Evolutionary conservation across 1,140 invertebrate genomes (phyloP).

Genomic region (Cydia amplana): DNA sequence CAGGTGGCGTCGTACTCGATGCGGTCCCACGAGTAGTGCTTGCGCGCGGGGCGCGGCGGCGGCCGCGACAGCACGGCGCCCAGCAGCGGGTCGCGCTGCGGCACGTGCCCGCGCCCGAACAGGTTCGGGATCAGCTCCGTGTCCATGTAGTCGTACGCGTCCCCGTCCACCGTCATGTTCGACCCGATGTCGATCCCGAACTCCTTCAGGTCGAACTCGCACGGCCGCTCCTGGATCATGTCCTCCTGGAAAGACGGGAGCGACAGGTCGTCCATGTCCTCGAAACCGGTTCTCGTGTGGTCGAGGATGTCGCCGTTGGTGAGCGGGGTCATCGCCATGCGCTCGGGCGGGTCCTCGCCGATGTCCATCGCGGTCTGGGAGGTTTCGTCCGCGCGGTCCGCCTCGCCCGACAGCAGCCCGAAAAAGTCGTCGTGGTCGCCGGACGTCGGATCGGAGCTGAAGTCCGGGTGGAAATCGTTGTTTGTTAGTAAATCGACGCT

Average conservation of each 20-base stretch:
- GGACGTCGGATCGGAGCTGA: slow-evolving; percentile 53
- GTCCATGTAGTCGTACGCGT: slow-evolving; percentile 67
- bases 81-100: slow-evolving; percentile 74
- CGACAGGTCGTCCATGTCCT: slow-evolving; percentile 70
- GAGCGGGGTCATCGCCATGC: slow-evolving; percentile 69
- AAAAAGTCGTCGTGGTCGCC: slow-evolving; percentile 66
- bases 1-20: slow-evolving; percentile 76
- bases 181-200: slow-evolving; percentile 63
- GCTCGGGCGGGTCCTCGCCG: slow-evolving; percentile 59
- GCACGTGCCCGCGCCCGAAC: slow-evolving; percentile 67
- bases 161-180: slow-evolving; percentile 62
- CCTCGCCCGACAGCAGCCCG: slow-evolving; percentile 57
- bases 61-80: slow-evolving; percentile 66
- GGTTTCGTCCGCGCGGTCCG: slow-evolving; percentile 49
- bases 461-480: slow-evolving; percentile 63
- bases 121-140: slow-evolving; percentile 70
- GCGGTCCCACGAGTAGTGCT: slow-evolving; percentile 76
- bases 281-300: slow-evolving; percentile 62
- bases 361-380: slow-evolving; percentile 64
- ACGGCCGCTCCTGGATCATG: slow-evolving; percentile 55
- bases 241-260: slow-evolving; percentile 69
- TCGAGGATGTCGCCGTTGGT: slow-evolving; percentile 71
- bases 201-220: slow-evolving; percentile 72
- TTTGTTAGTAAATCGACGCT: slow-evolving; percentile 59
- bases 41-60: slow-evolving; percentile 61